Percentiles rank a stretch among this genome's conserved stretches.
Conservation (phyloP, 1,140 invertebrate species). For the Formica exsecta region DNA sequence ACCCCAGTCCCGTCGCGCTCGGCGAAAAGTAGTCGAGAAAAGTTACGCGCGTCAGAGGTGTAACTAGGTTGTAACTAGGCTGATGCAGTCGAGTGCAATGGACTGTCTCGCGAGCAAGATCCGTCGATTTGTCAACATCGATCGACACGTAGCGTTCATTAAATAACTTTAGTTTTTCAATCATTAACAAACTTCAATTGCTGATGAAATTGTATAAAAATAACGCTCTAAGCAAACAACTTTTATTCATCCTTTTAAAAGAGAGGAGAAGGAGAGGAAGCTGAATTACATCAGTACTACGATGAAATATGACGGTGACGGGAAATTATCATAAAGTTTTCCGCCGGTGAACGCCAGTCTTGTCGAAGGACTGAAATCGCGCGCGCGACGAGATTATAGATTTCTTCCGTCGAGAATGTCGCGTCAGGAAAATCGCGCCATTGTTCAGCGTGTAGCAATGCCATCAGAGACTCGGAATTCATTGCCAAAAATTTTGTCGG, state of each 20-base stretch:
- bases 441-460: slow-evolving; percentile 37
- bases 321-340: slow-evolving; percentile 44
- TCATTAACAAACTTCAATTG: neutral
- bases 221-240: no score
- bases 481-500: slow-evolving; percentile 58
- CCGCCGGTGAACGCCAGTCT: neutral
- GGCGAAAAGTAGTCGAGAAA: slow-evolving; percentile 42
- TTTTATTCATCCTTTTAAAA: neutral
- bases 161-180: neutral
- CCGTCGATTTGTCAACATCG: slow-evolving; percentile 14
- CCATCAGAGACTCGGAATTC: slow-evolving; percentile 36
- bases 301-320: neutral
- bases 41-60: slow-evolving; percentile 31
- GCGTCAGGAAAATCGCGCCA: slow-evolving; percentile 53
- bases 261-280: neutral
- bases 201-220: neutral
- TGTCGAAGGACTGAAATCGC: slow-evolving; percentile 26
- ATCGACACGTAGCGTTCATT: neutral
- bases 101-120: neutral
- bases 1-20: slow-evolving; percentile 29
- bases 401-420: slow-evolving; percentile 44
- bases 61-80: neutral
- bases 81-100: neutral
- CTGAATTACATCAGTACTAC: neutral
- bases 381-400: slow-evolving; percentile 45